These are phyloP conservation scores for Leptinotarsa juncta DNA, from an alignment of 2,888 invertebrate genomes.

Conservation along the genomic window DNA sequence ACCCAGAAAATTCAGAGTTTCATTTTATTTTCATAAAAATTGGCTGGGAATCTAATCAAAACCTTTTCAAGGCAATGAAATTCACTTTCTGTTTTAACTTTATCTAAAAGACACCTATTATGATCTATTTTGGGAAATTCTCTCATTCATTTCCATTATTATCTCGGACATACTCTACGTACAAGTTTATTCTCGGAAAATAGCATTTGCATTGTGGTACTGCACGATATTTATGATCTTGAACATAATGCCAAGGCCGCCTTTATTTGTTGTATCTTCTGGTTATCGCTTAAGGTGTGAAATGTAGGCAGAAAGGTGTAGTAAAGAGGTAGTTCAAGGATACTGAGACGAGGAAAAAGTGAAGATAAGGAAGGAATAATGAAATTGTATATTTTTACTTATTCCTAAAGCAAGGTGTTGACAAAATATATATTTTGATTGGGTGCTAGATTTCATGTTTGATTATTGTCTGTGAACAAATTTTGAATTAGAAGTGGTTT, in stretches of 20 bases:
- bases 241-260: constrained; percentile 28
- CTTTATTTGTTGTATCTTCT: constrained; percentile 20
- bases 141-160: constrained; percentile 2
- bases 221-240: constrained; percentile 23
- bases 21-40: no score
- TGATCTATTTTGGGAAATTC: background rate
- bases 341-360: background rate
- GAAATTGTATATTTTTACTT: no score
- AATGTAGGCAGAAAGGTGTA: constrained; percentile 14
- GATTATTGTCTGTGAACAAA: no score
- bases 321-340: constrained; percentile 7
- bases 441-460: no score
- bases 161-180: constrained; percentile 2
- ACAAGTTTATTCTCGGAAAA: constrained; percentile 22
- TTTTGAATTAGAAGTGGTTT: no score
- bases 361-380: background rate
- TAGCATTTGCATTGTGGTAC: constrained; percentile 22
- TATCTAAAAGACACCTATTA: background rate
- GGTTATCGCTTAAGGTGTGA: constrained; percentile 13
- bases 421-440: no score
- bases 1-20: background rate
- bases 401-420: no score
- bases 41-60: background rate
- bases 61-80: background rate
- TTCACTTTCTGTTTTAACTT: no score